Evolutionary conservation across 2,888 invertebrate genomes (phyloP), one percentile per base, ranked within the genome.

Genomic region (Andrena hattorfiana): DNA sequence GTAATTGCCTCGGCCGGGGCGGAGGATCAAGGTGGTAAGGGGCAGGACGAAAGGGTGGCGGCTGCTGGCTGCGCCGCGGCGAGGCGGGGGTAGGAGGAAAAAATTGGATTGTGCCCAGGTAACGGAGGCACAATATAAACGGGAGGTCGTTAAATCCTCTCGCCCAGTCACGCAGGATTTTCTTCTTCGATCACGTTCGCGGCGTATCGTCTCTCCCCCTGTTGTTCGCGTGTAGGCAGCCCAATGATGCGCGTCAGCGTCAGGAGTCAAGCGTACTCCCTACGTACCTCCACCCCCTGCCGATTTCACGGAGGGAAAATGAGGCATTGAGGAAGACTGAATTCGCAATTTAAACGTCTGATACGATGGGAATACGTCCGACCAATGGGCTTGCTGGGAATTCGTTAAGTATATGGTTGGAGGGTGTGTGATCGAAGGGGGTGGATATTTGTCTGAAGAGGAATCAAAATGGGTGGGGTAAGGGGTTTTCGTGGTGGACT

Each of bases 61-160:
- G 83, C 13, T 26, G 56, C 56, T 26, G 66, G 72, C 76, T 81
- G 67, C 13, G 20, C 35, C 30, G 63, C 59, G 69, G 35, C 20
- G 62, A 4, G 35, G 49, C 20, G 42, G 20, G 26, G 13, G 60
- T 59, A 54, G 68, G 63, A 16, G 48, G 42, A 60, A 73, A 87
- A 85, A 86, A 87, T 87, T 87, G 84, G 87, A 87, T 87, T 79
- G 81, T 77, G 67, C 73, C 71, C 79, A 60, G 69, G 60, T 85
- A 82, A 81, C 83, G 77, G 77, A 63, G 79, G 80, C 74, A 51
- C 85, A 85, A 78, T 84, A 86, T 87, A 85, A 86, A 81, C 83
- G 87, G 79, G 72, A 56, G 69, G 79, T 88, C 88, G 89, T 85
- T 89, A 89, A 89, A 89, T 88, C 86, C 83, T 87, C 82, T 85